These are phyloP conservation scores for Drosophila mercatorum DNA, from an alignment of 2,888 invertebrate genomes.

Conservation along the genomic window DNA sequence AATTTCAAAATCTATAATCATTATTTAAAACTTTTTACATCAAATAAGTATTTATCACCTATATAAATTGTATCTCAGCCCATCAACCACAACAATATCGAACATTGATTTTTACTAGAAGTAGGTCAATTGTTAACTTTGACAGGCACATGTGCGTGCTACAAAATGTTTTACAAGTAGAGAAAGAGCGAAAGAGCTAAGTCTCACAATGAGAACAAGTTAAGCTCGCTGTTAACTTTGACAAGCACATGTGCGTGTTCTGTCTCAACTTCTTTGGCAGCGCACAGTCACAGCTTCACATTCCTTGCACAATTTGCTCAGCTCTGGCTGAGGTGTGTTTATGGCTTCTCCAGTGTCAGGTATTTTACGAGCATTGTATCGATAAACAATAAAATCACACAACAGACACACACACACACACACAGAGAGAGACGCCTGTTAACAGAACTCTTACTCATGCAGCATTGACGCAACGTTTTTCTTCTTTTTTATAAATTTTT, in stretches of 20 bases:
- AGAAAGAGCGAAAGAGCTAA: neutral
- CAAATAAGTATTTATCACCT: neutral
- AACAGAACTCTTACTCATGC: constrained; percentile 3
- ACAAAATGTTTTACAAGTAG: neutral
- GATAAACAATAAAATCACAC: constrained; percentile 74
- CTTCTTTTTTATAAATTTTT: constrained; percentile 60
- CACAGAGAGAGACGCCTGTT: neutral
- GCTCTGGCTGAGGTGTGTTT: constrained; percentile 45
- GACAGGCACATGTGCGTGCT: neutral
- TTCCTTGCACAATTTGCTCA: constrained; percentile 12
- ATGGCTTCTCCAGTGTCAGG: constrained; percentile 50
- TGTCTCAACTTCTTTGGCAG: neutral
- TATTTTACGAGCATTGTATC: constrained; percentile 73
- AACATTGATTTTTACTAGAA: neutral
- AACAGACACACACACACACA: constrained; percentile 8
- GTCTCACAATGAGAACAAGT: neutral
- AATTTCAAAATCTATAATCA: neutral
- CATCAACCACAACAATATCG: too few relatives aligned
- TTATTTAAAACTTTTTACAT: neutral
- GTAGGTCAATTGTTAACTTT: neutral
- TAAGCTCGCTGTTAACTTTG: neutral
- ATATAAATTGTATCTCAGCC: neutral
- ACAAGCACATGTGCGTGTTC: neutral
- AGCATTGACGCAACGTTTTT: constrained; percentile 35
- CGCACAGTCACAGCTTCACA: neutral